These are phyloP conservation scores for Raja brachyura DNA, from an alignment of 2,113 vertebrate species.

Conservation along the genomic window DNA sequence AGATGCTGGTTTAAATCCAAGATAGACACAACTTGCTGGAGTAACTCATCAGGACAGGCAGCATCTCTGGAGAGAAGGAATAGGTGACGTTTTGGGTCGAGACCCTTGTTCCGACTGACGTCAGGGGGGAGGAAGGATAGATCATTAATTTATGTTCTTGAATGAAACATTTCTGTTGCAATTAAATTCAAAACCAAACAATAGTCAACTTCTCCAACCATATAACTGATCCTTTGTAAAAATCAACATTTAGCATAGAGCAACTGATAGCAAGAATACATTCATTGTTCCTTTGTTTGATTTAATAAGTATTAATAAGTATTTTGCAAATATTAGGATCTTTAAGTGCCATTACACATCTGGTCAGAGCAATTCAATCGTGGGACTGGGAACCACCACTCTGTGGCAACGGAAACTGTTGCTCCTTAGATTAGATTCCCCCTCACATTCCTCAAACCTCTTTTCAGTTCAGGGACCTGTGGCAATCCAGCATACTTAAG, in stretches of 20 bases:
- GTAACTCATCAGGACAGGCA: too few species aligned
- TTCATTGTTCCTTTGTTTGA: slow-evolving; percentile 1
- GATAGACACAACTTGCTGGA: too few species aligned
- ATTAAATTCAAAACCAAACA: background rate
- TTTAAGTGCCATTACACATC: background rate
- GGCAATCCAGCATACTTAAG: background rate
- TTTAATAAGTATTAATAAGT: background rate
- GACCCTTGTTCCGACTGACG: too few species aligned
- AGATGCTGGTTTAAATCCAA: too few species aligned
- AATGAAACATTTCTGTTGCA: slow-evolving; percentile 9
- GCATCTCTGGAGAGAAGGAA: too few species aligned
- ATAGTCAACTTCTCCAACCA: background rate
- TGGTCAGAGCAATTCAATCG: background rate
- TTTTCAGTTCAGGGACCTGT: background rate
- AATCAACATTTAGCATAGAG: background rate
- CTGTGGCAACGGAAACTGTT: background rate
- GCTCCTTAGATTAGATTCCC: background rate
- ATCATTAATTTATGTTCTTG: background rate
- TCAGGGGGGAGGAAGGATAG: too few species aligned
- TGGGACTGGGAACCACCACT: background rate
- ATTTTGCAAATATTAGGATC: background rate
- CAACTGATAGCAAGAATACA: background rate
- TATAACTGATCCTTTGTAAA: background rate
- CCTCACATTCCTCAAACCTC: background rate
- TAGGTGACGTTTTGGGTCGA: too few species aligned